Conservation (phyloP, 2,797 vertebrate genomes). For the Hoplostethus atlanticus region DNA sequence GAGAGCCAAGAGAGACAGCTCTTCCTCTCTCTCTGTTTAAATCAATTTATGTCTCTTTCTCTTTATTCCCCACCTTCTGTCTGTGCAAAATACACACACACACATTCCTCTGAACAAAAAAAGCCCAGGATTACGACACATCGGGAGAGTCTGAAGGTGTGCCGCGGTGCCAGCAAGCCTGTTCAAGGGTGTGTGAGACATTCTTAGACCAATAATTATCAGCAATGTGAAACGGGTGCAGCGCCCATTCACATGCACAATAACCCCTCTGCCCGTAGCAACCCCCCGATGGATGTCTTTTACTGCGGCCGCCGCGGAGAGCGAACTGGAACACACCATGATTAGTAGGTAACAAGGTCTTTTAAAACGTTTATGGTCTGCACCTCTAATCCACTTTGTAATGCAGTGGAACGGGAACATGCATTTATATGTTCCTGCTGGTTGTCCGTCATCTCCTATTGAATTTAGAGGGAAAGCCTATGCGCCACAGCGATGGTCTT, state of each 20-base stretch:
- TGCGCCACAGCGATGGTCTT: neutral
- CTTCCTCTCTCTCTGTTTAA: constrained; percentile 31
- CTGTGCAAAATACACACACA: constrained; percentile 9
- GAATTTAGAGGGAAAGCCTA: constrained; percentile 30
- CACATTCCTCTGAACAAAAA: constrained; percentile 33
- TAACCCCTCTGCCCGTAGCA: constrained; percentile 35
- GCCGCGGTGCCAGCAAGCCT: constrained; percentile 31
- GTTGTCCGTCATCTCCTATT: constrained; percentile 41
- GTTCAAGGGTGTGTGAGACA: constrained; percentile 50
- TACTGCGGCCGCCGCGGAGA: constrained; percentile 44
- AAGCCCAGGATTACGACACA: constrained; percentile 35
- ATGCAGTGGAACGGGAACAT: constrained; percentile 42
- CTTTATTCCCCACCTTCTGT: neutral
- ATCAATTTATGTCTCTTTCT: constrained; percentile 18
- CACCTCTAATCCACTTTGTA: constrained; percentile 47
- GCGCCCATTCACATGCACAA: constrained; percentile 29
- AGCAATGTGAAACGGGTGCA: constrained; percentile 56
- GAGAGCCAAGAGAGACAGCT: constrained; percentile 10
- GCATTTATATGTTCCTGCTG: constrained; percentile 53
- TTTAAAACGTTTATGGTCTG: constrained; percentile 47
- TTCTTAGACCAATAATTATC: constrained; percentile 66
- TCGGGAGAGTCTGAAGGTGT: constrained; percentile 49
- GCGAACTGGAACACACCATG: constrained; percentile 41
- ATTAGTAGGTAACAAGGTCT: constrained; percentile 66
- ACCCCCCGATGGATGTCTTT: constrained; percentile 33